Conservation (phyloP, 2,113 vertebrate species). For the Sisor rabdophorus region DNA sequence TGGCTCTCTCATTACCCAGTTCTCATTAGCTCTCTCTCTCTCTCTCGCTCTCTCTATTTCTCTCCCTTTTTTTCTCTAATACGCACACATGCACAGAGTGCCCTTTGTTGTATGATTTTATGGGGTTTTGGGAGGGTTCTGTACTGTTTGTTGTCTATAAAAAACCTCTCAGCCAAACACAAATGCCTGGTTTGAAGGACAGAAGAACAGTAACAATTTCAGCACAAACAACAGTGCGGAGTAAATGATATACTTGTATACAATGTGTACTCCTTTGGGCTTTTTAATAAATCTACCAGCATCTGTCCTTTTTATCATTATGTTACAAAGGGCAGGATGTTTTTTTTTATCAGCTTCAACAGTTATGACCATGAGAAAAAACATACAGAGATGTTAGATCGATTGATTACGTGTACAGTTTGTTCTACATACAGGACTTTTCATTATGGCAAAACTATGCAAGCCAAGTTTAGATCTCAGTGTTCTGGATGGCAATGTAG, state of each 20-base stretch:
- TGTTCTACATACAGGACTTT: slow-evolving; percentile 15
- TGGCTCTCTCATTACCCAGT: slow-evolving; percentile 43
- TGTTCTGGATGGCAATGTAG: slow-evolving; percentile 16
- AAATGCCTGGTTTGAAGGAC: slow-evolving; percentile 21
- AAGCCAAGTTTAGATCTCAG: slow-evolving; percentile 19
- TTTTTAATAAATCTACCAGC: neutral
- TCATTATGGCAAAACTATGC: slow-evolving; percentile 24
- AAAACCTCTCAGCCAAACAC: slow-evolving; percentile 36
- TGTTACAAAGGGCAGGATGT: neutral
- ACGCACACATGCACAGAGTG: slow-evolving; percentile 32
- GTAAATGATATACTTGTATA: neutral
- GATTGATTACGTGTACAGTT: neutral
- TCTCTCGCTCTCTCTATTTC: neutral
- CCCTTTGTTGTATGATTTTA: slow-evolving; percentile 41
- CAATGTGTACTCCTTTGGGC: neutral
- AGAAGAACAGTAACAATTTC: slow-evolving; percentile 6
- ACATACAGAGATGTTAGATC: slow-evolving; percentile 8
- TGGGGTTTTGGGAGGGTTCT: slow-evolving; percentile 28
- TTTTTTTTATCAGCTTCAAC: neutral
- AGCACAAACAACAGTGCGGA: neutral
- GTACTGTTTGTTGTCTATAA: slow-evolving; percentile 38
- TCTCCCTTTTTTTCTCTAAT: neutral
- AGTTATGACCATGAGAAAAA: slow-evolving; percentile 9
- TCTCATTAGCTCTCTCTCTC: slow-evolving; percentile 36
- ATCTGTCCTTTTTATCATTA: neutral